Conservation (phyloP, 2,113 vertebrate species). For the Charina bottae region DNA sequence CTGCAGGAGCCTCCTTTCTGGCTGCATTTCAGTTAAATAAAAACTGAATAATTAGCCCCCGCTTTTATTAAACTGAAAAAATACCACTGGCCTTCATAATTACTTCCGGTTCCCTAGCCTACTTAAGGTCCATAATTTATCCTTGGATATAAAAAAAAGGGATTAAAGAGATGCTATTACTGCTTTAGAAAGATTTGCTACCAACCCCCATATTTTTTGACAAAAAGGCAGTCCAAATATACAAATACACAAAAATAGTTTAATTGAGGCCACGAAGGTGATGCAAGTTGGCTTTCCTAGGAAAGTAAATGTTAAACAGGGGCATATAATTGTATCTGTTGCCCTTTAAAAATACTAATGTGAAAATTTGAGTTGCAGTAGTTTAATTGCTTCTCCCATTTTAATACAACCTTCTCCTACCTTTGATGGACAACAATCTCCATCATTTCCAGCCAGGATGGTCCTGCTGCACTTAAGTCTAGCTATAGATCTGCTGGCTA, state of each 20-base stretch:
- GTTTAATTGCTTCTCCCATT: constrained; percentile 37
- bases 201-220: constrained; percentile 5
- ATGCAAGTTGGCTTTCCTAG: constrained; percentile 4
- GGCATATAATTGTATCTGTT: constrained; percentile 13
- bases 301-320: constrained; percentile 32
- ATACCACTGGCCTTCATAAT: constrained; percentile 83
- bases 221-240: neutral
- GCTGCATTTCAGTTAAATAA: constrained; percentile 82
- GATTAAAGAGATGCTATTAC: constrained; percentile 71
- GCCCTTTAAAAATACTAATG: constrained; percentile 29
- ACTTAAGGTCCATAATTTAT: constrained; percentile 89
- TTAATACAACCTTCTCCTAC: neutral
- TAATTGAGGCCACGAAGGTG: constrained; percentile 42
- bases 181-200: constrained; percentile 59
- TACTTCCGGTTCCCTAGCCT: constrained; percentile 90
- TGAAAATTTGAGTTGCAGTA: constrained; percentile 12
- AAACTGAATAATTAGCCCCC: constrained; percentile 81
- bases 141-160: constrained; percentile 71
- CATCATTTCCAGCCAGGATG: neutral
- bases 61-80: constrained; percentile 82
- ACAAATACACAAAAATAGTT: neutral
- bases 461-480: neutral
- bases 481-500: neutral
- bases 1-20: constrained; percentile 78
- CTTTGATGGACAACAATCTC: neutral